Conservation (phyloP, 2,797 vertebrate species). For the Sebastes elongatus region DNA sequence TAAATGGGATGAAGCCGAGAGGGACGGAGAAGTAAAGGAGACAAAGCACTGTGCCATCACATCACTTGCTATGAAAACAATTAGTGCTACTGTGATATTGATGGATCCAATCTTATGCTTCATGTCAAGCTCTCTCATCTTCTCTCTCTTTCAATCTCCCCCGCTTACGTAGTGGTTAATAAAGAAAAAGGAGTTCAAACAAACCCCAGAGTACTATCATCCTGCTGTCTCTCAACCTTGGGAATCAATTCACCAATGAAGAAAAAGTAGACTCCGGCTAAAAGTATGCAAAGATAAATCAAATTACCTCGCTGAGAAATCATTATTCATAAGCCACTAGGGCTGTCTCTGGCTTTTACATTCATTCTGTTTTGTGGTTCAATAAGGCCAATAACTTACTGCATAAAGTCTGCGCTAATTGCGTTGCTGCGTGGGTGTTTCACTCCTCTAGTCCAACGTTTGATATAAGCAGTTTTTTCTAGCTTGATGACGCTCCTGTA, state of each 20-base stretch:
- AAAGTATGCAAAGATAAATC: conserved; percentile 68
- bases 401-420: conserved; percentile 61
- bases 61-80: conserved; percentile 46
- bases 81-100: conserved; percentile 43
- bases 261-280: conserved; percentile 58
- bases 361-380: conserved; percentile 64
- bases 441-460: conserved; percentile 9
- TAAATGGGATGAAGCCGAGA: conserved; percentile 37
- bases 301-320: conserved; percentile 67
- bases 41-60: conserved; percentile 37
- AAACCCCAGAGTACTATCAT: conserved; percentile 36
- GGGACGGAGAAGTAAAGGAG: conserved; percentile 26
- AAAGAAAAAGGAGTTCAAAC: conserved; percentile 35
- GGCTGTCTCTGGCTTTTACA: conserved; percentile 64
- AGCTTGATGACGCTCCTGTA: not conserved
- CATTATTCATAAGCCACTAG: conserved; percentile 68
- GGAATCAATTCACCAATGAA: conserved; percentile 69
- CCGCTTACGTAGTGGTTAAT: conserved; percentile 18
- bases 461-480: conserved; percentile 33
- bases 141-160: conserved; percentile 14
- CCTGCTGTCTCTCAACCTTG: conserved; percentile 47
- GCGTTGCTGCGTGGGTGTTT: conserved; percentile 40
- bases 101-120: conserved; percentile 17
- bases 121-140: not conserved
- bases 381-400: conserved; percentile 65